Evolutionary conservation across 1,140 invertebrate genomes (phyloP).

Genomic region (Tetramorium simillimum): DNA sequence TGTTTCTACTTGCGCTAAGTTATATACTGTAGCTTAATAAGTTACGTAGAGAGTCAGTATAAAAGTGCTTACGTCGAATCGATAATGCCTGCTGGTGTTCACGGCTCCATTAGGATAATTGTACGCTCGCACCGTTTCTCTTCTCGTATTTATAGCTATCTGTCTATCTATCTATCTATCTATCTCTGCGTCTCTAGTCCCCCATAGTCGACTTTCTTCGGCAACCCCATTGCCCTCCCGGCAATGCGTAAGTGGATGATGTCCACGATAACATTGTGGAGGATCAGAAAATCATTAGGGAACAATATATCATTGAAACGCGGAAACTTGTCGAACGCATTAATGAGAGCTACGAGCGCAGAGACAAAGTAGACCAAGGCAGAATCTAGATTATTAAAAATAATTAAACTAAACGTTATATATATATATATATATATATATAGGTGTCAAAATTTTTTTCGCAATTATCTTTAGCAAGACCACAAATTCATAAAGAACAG

Average conservation of each 20-base stretch:
- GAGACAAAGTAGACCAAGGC: not conserved
- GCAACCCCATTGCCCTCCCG: not conserved
- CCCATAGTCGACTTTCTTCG: not conserved
- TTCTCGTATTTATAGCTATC: slow-evolving; percentile 62
- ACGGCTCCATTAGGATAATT: slow-evolving; percentile 85
- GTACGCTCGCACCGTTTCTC: slow-evolving; percentile 69
- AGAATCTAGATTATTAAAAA: not conserved
- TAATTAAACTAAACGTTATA: not conserved
- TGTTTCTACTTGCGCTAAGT: not conserved
- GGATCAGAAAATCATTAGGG: slow-evolving; percentile 33
- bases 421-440: not conserved
- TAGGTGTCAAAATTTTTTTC: not conserved
- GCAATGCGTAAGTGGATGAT: not conserved
- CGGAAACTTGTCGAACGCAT: not conserved
- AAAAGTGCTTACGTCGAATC: slow-evolving; percentile 73
- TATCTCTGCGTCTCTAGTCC: slow-evolving; percentile 21
- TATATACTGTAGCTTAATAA: slow-evolving; percentile 12
- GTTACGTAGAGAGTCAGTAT: slow-evolving; percentile 27
- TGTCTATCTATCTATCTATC: slow-evolving; percentile 56
- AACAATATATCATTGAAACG: not conserved
- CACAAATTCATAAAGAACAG: not conserved
- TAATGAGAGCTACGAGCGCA: not conserved
- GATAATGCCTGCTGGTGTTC: slow-evolving; percentile 80
- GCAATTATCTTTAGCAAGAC: not conserved
- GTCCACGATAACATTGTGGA: not conserved